Percentiles rank a stretch among this genome's conserved stretches.
phyloP scores from a whole-genome alignment of 2,113 vertebrate genomes.

The Callipepla squamata region DNA sequence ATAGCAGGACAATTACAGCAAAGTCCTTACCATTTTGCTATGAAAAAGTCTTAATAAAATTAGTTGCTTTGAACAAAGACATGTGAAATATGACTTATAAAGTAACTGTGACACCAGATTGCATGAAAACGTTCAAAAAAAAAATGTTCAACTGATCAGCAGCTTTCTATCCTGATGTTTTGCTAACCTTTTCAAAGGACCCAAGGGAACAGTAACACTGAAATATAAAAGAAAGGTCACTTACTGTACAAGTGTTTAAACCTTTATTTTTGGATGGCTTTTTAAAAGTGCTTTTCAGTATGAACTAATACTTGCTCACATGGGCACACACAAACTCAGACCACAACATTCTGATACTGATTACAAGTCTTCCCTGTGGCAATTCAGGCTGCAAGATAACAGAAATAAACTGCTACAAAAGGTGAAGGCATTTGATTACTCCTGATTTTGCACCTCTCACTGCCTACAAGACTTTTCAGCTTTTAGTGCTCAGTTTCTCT shows the following conservation, averaged over 20 bases:
- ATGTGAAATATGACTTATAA: not conserved
- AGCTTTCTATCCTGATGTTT: not conserved
- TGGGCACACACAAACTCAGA: not conserved
- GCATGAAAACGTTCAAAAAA: not conserved
- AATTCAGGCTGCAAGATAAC: not conserved
- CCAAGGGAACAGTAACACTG: not conserved
- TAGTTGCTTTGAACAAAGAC: not conserved
- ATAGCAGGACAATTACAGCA: not conserved
- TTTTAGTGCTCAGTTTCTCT: not conserved
- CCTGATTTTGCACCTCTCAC: not conserved
- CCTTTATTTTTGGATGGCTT: not conserved
- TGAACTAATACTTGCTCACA: rapidly evolving
- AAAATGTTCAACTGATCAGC: not conserved
- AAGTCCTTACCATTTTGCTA: not conserved
- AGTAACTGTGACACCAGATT: not conserved
- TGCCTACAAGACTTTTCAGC: not conserved
- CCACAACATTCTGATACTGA: not conserved
- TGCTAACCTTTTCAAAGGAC: not conserved
- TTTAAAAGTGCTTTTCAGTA: not conserved
- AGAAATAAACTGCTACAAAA: not conserved
- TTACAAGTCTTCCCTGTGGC: not conserved
- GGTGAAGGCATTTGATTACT: not conserved
- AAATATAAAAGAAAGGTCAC: not conserved
- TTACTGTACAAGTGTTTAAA: not conserved
- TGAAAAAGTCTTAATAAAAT: not conserved